phyloP scores from a whole-genome alignment of 2,888 invertebrate species.

The Stictocephala bisonia region DNA sequence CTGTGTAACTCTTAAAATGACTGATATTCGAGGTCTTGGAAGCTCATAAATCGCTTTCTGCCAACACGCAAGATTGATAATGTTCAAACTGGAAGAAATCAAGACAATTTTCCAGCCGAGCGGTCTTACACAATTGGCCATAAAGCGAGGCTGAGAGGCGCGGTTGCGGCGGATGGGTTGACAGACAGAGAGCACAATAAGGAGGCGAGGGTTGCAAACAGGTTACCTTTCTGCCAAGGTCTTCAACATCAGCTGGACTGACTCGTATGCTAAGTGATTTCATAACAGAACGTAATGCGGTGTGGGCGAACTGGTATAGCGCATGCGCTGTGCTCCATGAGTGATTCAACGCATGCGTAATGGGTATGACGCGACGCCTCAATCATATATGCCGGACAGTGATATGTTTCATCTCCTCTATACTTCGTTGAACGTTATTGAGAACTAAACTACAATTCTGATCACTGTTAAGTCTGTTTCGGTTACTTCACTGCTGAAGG shows the following conservation, averaged over 20 bases:
- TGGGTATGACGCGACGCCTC: no score
- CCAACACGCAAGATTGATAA: slow-evolving; percentile 7
- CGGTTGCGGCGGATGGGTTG: background rate
- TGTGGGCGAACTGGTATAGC: slow-evolving; percentile 31
- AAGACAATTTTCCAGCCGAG: slow-evolving; percentile 18
- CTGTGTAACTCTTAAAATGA: no score
- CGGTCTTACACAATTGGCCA: slow-evolving; percentile 11
- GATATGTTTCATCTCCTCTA: no score
- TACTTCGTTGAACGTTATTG: no score
- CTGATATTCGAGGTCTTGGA: no score
- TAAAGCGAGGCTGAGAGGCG: background rate
- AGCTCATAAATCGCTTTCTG: no score
- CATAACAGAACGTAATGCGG: no score
- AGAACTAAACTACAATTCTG: no score
- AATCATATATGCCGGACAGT: no score
- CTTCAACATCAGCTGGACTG: slow-evolving; percentile 14
- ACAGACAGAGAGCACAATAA: background rate
- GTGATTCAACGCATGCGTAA: slow-evolving; percentile 41
- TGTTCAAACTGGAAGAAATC: background rate
- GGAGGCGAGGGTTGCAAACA: background rate
- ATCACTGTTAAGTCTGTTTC: no score
- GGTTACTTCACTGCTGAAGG: no score
- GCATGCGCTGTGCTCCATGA: no score
- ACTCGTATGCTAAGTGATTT: slow-evolving; percentile 12
- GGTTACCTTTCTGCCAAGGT: slow-evolving; percentile 26